These are phyloP conservation scores for Hystrix cristata DNA, from an alignment of 2,113 vertebrate species.

Conservation along the genomic window DNA sequence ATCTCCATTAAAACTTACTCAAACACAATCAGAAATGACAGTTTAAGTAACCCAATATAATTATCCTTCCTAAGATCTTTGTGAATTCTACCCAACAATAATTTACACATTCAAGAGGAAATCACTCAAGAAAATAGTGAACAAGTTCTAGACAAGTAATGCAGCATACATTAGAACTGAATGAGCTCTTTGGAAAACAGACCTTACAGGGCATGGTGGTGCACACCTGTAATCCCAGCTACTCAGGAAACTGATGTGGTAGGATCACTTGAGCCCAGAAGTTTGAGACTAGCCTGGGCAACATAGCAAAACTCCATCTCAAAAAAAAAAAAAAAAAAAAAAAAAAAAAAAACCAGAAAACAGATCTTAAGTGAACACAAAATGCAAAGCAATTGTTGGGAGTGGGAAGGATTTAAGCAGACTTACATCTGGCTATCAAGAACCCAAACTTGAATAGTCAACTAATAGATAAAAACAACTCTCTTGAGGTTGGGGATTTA, in stretches of 20 bases:
- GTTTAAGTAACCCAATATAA: conserved; percentile 28
- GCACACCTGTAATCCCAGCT: neutral
- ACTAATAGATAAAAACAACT: neutral
- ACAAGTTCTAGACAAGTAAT: conserved; percentile 3
- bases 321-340: neutral
- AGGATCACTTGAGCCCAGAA: neutral
- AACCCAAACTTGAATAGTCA: neutral
- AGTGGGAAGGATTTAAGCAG: neutral
- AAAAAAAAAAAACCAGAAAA: neutral
- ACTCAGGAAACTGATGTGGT: neutral
- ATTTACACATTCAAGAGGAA: conserved; percentile 14
- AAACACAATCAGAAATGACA: conserved; percentile 27
- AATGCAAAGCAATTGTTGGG: neutral
- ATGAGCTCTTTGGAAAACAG: neutral
- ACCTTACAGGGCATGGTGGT: neutral
- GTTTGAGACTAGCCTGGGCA: neutral
- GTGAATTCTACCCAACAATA: neutral
- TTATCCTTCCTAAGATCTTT: neutral
- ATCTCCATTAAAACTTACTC: neutral
- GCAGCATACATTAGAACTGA: neutral
- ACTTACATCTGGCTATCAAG: neutral
- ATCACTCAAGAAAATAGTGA: neutral
- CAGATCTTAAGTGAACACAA: neutral
- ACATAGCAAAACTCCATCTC: neutral
- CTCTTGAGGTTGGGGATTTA: neutral